phyloP scores from a whole-genome alignment of 2,888 invertebrate species.

The Pocota personata region DNA sequence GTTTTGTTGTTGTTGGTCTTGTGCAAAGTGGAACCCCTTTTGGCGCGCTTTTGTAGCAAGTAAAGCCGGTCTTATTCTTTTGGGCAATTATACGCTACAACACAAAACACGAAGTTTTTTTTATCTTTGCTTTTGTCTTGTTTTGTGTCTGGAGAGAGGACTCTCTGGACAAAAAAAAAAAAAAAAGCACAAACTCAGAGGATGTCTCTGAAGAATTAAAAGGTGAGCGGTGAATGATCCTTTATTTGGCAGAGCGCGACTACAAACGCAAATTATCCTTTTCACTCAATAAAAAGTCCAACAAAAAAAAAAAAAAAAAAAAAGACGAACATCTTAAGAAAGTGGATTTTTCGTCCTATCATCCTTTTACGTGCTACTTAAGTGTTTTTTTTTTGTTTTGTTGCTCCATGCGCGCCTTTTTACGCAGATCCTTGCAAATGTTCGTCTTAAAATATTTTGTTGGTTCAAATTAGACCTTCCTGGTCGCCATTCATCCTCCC shows the following conservation, averaged over 20 bases:
- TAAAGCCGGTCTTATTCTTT: constrained; percentile 60
- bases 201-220: constrained; percentile 64
- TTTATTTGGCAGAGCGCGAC: constrained; percentile 57
- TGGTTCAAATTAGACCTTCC: constrained; percentile 1
- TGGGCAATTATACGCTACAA: constrained; percentile 65
- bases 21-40: constrained; percentile 44
- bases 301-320: neutral
- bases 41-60: constrained; percentile 68
- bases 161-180: neutral
- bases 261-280: constrained; percentile 32
- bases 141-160: constrained; percentile 33
- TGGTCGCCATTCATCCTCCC: neutral
- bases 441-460: neutral
- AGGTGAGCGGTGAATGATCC: constrained; percentile 59
- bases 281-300: neutral
- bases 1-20: neutral
- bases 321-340: neutral
- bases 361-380: neutral
- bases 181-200: constrained; percentile 45
- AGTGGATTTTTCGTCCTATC: neutral
- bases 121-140: neutral
- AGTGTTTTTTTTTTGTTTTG: neutral
- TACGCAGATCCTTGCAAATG: neutral
- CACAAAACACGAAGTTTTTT: constrained; percentile 20
- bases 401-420: constrained; percentile 20